phyloP scores from a whole-genome alignment of 2,888 invertebrate genomes.

The Lepidochitona cinerea region DNA sequence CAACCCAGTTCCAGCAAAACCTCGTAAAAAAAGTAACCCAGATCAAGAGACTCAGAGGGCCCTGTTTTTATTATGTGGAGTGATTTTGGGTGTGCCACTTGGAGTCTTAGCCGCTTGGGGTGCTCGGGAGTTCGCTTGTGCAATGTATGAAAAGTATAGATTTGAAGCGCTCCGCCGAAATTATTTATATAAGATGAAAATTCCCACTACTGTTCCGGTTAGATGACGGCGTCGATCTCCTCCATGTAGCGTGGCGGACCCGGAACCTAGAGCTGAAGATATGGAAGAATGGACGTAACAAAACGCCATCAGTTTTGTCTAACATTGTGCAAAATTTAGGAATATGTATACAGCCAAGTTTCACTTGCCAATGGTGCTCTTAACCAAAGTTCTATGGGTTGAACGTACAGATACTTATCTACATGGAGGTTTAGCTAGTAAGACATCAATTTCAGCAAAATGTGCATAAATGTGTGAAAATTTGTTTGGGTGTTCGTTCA shows the following conservation, averaged over 20 bases:
- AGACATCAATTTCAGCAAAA: no score
- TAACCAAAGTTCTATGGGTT: no score
- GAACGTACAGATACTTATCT: no score
- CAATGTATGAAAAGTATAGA: neutral
- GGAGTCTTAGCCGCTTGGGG: neutral
- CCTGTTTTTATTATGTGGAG: neutral
- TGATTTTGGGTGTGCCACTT: neutral
- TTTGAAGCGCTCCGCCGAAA: neutral
- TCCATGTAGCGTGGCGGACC: neutral
- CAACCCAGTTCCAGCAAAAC: neutral
- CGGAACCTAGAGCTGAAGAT: neutral
- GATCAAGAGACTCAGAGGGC: neutral
- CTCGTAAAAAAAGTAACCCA: neutral
- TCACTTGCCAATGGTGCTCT: no score
- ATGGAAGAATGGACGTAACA: conserved; percentile 4
- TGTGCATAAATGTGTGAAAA: no score
- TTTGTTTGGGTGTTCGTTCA: no score
- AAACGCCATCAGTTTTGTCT: no score
- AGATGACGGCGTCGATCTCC: conserved; percentile 2
- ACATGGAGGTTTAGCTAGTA: no score
- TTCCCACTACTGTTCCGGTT: neutral
- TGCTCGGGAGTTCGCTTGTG: neutral
- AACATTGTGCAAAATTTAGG: no score
- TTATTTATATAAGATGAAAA: neutral
- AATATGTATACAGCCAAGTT: no score